Evolutionary conservation across 2,888 invertebrate genomes (phyloP).

Genomic region (Piscicola geometra): DNA sequence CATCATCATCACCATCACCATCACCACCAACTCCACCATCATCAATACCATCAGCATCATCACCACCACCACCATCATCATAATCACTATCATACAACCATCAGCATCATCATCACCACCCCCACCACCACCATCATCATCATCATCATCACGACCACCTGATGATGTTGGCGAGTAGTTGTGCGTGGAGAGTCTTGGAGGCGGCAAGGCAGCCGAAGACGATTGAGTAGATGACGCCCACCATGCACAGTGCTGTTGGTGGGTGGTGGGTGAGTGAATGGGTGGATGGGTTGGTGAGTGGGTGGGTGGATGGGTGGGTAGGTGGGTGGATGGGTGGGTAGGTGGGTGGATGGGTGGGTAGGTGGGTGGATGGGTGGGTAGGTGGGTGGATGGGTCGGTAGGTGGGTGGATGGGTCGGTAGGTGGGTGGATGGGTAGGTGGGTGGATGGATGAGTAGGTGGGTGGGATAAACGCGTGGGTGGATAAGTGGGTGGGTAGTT

Average conservation of each 20-base stretch:
- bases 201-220: conserved; percentile 54
- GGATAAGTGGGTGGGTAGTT: too few species aligned
- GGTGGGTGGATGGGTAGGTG: too few species aligned
- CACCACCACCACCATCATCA: neutral
- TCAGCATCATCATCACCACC: neutral
- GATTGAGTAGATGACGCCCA: conserved; percentile 43
- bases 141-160: conserved; percentile 35
- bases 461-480: too few species aligned
- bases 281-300: too few species aligned
- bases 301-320: too few species aligned
- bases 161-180: conserved; percentile 51
- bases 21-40: neutral
- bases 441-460: too few species aligned
- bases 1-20: neutral
- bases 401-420: too few species aligned
- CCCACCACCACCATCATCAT: neutral
- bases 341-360: too few species aligned
- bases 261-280: too few species aligned
- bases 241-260: conserved; percentile 37
- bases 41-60: neutral
- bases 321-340: too few species aligned
- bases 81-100: neutral
- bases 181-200: conserved; percentile 49
- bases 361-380: too few species aligned
- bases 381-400: too few species aligned